phyloP scores from a whole-genome alignment of 2,113 vertebrate species.

The Anguilla rostrata region DNA sequence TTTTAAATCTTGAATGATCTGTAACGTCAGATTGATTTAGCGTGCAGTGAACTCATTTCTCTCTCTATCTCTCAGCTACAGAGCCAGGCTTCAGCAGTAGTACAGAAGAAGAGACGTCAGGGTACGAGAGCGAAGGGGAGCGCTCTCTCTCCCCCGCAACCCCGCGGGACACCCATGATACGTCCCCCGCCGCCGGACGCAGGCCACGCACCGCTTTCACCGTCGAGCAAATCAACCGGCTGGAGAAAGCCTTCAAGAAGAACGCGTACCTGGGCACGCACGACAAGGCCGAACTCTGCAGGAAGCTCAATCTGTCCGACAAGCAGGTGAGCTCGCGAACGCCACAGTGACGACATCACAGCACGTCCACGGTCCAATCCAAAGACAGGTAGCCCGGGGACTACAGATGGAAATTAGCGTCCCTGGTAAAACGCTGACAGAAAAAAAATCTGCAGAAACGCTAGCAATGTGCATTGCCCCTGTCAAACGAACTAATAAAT shows the following conservation, averaged over 20 bases:
- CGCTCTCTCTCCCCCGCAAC: constrained; percentile 54
- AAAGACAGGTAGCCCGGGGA: not conserved
- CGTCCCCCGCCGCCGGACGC: constrained; percentile 52
- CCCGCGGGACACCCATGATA: constrained; percentile 12
- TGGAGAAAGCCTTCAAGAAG: constrained; percentile 70
- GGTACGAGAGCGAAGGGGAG: constrained; percentile 69
- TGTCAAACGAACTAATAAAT: too few relatives aligned
- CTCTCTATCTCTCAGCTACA: constrained; percentile 33
- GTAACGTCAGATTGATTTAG: not conserved
- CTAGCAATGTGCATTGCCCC: too few relatives aligned
- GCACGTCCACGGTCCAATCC: not conserved
- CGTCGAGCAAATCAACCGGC: constrained; percentile 64
- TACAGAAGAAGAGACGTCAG: constrained; percentile 71
- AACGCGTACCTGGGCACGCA: constrained; percentile 71
- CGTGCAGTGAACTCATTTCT: not conserved
- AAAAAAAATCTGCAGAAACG: too few relatives aligned
- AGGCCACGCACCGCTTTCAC: constrained; percentile 72
- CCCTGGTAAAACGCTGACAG: too few relatives aligned
- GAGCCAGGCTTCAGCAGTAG: constrained; percentile 59
- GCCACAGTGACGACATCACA: not conserved
- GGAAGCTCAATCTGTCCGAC: constrained; percentile 67
- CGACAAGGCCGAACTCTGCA: constrained; percentile 72
- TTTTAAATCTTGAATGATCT: not conserved
- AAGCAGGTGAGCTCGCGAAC: constrained; percentile 63
- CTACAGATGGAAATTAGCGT: too few relatives aligned